Evolutionary conservation across 2,888 invertebrate genomes (phyloP), one percentile per base, ranked within the genome.

Genomic region (Cheilosia vernalis): DNA sequence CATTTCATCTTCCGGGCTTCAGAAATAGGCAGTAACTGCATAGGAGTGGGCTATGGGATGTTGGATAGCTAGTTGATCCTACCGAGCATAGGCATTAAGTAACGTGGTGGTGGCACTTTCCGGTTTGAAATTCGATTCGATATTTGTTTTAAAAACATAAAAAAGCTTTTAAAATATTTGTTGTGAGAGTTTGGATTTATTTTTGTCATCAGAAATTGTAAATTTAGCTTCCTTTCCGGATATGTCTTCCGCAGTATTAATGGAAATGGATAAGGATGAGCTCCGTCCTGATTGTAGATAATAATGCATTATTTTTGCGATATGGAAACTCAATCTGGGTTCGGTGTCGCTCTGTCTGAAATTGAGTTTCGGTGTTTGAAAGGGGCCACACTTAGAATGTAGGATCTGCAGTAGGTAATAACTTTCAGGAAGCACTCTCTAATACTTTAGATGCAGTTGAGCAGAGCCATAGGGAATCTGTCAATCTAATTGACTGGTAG

Each of bases 91-190:
- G 76, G 60, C 70, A 60, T 80, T 76, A 74, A 85, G 76, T 64
- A 66, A 61, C 60, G 64, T 53, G 51, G 30, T 30, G 30, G 51
- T 76, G 61, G 66, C 53, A 74, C 60, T 74, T 79, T 67, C 70
- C 56, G 64, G 66, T 79, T 80, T 64, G 70, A 76, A 85, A 80
- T 80, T 80, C 76, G 55, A 85, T 80, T 85, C 80, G 74, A 85
- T 85, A 85, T 85, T 85, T 85, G 84, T 85, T 85, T 85, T 85
- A 33, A 80, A 85, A 85, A 85, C 84, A 85, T 76, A 80, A 66
- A 85, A 85, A 85, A 80, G 84, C 84, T 85, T 85, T 85, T 80
- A 85, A 80, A 85, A 70, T 72, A 55, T 60, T 61, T 56, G 30
- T 19, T 73, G 13, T 15, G n/a, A 2, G 19, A 30, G 15, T 21